A percentile compares a stretch with the other conserved stretches of the same genome.
phyloP scores from a whole-genome alignment of 2,888 invertebrate genomes.

The Lysandra coridon region DNA sequence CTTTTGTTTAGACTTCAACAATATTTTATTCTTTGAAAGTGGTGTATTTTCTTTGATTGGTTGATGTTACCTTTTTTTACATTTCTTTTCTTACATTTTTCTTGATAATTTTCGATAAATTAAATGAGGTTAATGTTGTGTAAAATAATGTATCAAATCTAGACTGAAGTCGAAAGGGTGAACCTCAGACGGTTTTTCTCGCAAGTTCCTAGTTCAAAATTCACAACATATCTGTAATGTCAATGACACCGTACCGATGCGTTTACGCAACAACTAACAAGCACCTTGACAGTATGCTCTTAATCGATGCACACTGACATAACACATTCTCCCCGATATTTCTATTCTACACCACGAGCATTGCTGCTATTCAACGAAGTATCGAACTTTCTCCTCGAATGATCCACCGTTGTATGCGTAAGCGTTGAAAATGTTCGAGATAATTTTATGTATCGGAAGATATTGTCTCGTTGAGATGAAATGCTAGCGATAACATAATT shows the following conservation, averaged over 20 bases:
- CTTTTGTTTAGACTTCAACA: not conserved
- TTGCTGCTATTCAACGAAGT: conserved; percentile 39
- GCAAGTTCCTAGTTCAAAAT: conserved; percentile 51
- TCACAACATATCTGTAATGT: conserved; percentile 67
- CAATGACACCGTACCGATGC: conserved; percentile 74
- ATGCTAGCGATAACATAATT: conserved; percentile 70
- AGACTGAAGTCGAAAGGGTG: not conserved
- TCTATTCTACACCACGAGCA: conserved; percentile 43
- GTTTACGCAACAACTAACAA: conserved; percentile 58
- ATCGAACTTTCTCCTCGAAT: conserved; percentile 31
- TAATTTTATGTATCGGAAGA: conserved; percentile 48
- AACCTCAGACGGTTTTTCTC: conserved; percentile 35
- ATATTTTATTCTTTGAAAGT: not conserved
- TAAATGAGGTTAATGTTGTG: too few species aligned
- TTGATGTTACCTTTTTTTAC: not conserved
- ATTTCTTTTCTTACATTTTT: too few species aligned
- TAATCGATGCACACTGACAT: conserved; percentile 59
- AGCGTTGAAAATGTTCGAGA: conserved; percentile 38
- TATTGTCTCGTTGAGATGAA: conserved; percentile 62
- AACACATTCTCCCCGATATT: conserved; percentile 48
- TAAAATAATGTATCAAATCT: not conserved
- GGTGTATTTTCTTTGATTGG: not conserved
- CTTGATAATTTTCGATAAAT: too few species aligned
- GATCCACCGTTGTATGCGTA: conserved; percentile 34
- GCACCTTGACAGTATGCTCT: conserved; percentile 71